These are phyloP conservation scores for Scomber scombrus DNA, from an alignment of 2,113 vertebrate genomes.

Conservation along the genomic window DNA sequence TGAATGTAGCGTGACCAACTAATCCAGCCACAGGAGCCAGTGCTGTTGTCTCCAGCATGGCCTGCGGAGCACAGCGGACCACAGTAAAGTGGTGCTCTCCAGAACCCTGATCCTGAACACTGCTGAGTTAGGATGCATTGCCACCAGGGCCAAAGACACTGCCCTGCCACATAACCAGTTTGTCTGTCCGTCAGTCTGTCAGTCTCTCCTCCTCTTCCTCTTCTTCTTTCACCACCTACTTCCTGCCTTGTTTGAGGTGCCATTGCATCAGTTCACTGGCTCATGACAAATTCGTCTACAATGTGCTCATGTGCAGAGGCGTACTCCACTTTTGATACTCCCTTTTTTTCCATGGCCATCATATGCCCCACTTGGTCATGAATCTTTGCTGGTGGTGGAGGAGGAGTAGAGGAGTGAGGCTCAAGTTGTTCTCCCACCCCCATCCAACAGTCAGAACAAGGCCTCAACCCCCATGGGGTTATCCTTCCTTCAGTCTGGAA, in stretches of 20 bases:
- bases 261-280: slow-evolving; percentile 15
- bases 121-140: slow-evolving; percentile 48
- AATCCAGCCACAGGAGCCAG: slow-evolving; percentile 28
- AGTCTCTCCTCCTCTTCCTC: slow-evolving; percentile 28
- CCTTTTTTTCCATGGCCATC: slow-evolving; percentile 47
- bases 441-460: slow-evolving; percentile 58
- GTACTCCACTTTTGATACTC: background rate
- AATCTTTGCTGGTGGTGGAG: slow-evolving; percentile 23
- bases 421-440: slow-evolving; percentile 34
- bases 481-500: slow-evolving; percentile 70
- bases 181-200: slow-evolving; percentile 31
- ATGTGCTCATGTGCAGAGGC: slow-evolving; percentile 13
- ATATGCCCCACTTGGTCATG: slow-evolving; percentile 35
- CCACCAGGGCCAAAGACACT: slow-evolving; percentile 56
- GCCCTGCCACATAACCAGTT: slow-evolving; percentile 51
- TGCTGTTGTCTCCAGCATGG: slow-evolving; percentile 69
- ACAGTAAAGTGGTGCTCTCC: slow-evolving; percentile 37
- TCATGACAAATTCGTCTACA: slow-evolving; percentile 37
- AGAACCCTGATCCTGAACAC: slow-evolving; percentile 61
- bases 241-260: slow-evolving; percentile 27
- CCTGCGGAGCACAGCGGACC: slow-evolving; percentile 79
- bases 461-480: slow-evolving; percentile 62
- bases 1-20: slow-evolving; percentile 28
- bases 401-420: too few species aligned
- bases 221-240: slow-evolving; percentile 7